Evolutionary conservation across 2,888 invertebrate genomes (phyloP), one percentile per base, ranked within the genome.

Genomic region (Melieria omissa): DNA sequence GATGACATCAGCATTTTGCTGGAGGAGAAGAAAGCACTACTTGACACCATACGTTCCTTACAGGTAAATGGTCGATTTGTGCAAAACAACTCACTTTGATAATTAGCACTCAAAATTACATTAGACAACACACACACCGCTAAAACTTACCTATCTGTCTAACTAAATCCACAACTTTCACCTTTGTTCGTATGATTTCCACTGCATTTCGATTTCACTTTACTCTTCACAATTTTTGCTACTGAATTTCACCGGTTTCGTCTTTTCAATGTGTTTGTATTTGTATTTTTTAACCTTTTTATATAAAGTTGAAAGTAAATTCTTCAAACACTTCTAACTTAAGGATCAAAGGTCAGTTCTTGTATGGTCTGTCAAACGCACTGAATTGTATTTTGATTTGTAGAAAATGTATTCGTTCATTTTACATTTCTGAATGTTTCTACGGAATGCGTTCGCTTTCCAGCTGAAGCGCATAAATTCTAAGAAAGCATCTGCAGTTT

Each of bases 11-110:
- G 90, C 7, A 88, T 89, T 66, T 86, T 95, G 75, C 82, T 94
- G 42, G 91, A 92, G 45, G 95, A 95, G 81, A 95, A 95, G 81
- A 90, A 90, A 78, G 90, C 90, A 63, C 87, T 95, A 64, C 84
- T 94, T 75, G 93, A 94, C 73, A 90, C 92, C 54, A 89, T 95
- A 75, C 89, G 90, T 54, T 88, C 89, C 42, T 85, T 95, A 76
- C 93, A 93, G 88, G 92, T 91, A 29, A 29, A 29, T 29, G 29
- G 29, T 29, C 29, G 29, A 29, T 29, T 29, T 29, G 29, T 29
- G 29, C 29, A 29, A 29, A 29, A 29, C 29, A 29, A 29, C 29
- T 29, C 29, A 29, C 29, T 29, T 3, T 29, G 29, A 29, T 29
- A 29, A 29, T 29, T 29, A 29, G 29, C 29, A 29, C 29, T 29